phyloP scores from a whole-genome alignment of 2,888 invertebrate genomes.

The Leptura quadrifasciata region DNA sequence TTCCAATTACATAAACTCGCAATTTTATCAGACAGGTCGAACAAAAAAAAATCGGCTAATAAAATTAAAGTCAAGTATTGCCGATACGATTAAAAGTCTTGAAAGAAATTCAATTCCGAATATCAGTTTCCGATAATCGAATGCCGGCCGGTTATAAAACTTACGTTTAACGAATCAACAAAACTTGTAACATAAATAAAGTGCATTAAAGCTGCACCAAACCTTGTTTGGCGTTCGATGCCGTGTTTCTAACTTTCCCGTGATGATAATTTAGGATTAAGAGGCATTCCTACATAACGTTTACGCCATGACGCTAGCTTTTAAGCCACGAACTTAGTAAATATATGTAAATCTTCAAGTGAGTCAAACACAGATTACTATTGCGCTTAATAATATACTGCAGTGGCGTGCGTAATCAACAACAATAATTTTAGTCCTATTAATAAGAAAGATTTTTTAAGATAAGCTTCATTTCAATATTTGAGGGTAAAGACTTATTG shows the following conservation, averaged over 20 bases:
- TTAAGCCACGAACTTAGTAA: not conserved
- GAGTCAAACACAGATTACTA: not conserved
- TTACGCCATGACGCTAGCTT: no score
- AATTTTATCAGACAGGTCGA: conserved; percentile 8
- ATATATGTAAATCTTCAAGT: conserved; percentile 3
- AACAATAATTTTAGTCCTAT: no score
- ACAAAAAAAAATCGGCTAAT: conserved; percentile 11
- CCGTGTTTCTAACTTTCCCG: conserved; percentile 4
- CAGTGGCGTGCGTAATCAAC: no score
- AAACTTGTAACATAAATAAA: conserved; percentile 23
- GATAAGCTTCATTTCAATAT: no score
- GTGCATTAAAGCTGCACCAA: conserved; percentile 16
- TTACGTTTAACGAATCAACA: conserved; percentile 19
- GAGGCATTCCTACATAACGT: not conserved
- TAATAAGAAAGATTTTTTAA: no score
- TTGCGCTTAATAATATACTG: not conserved
- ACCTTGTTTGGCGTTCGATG: conserved; percentile 7
- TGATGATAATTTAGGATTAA: not conserved
- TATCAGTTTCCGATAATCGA: conserved; percentile 25
- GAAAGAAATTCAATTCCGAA: conserved; percentile 23
- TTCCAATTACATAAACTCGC: conserved; percentile 15
- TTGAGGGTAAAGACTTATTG: no score
- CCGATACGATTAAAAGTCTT: conserved; percentile 4
- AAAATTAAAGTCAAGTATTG: conserved; percentile 20
- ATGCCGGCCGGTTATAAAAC: conserved; percentile 17